Conservation (phyloP, 2,888 invertebrate genomes). For the Epinotia brunnichana region DNA sequence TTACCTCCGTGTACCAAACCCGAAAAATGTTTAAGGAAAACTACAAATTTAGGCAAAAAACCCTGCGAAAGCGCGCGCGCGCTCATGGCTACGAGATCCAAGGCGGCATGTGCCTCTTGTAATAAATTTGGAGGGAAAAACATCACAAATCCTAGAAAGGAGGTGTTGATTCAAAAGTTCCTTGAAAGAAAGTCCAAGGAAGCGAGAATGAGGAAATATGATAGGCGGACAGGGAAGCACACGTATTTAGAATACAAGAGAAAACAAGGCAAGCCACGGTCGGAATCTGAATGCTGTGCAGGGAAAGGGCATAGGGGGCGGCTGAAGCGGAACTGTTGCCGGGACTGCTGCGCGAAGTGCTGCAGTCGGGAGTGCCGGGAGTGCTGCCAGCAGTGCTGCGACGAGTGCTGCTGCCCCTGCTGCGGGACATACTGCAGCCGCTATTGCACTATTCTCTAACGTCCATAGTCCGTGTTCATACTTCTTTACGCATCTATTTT, state of each 20-base stretch:
- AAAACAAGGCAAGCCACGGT: conserved; percentile 55
- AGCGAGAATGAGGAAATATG: conserved; percentile 60
- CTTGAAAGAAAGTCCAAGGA: conserved; percentile 68
- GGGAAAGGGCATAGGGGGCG: conserved; percentile 74
- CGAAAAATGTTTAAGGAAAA: conserved; percentile 67
- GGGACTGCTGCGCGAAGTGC: neutral
- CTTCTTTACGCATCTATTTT: too few relatives aligned
- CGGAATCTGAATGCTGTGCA: conserved; percentile 61
- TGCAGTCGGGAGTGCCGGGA: neutral
- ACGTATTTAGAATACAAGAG: conserved; percentile 59
- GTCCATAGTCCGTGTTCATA: neutral
- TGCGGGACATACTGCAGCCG: neutral
- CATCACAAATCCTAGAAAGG: conserved; percentile 53
- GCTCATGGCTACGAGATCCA: conserved; percentile 68
- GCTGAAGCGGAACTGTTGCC: conserved; percentile 53
- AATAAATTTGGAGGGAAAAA: conserved; percentile 54
- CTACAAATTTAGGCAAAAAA: conserved; percentile 61
- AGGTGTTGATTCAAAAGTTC: conserved; percentile 57
- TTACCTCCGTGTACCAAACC: conserved; percentile 71
- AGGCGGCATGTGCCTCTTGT: conserved; percentile 62
- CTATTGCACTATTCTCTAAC: neutral
- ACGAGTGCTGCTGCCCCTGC: neutral
- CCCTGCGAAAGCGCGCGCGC: conserved; percentile 74
- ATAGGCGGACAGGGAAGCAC: conserved; percentile 62
- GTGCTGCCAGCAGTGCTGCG: neutral